phyloP scores from a whole-genome alignment of 2,888 invertebrate species.

The Neoitamus cyanurus region DNA sequence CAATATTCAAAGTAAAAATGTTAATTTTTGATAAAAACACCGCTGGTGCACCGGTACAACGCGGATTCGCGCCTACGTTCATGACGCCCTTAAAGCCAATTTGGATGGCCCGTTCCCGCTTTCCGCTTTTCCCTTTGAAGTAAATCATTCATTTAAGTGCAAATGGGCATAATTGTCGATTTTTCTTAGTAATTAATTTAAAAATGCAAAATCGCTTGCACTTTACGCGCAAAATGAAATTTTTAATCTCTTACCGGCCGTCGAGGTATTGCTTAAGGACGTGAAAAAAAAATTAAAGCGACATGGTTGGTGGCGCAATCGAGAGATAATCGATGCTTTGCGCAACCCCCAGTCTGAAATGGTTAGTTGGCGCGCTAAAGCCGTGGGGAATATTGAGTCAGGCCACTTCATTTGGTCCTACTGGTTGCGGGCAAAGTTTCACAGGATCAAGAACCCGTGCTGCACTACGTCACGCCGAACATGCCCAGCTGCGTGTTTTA shows the following conservation, averaged over 20 bases:
- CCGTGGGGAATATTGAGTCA: neutral
- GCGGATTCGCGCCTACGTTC: neutral
- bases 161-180: neutral
- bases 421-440: neutral
- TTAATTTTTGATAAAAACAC: neutral
- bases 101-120: neutral
- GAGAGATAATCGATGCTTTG: neutral
- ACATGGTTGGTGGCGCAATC: neutral
- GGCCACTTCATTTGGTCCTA: neutral
- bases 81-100: neutral
- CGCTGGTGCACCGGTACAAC: too few relatives aligned
- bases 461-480: neutral
- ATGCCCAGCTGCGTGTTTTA: slow-evolving; percentile 20
- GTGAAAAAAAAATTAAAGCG: neutral
- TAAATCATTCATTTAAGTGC: neutral
- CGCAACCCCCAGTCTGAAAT: neutral
- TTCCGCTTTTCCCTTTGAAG: neutral
- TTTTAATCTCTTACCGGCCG: neutral
- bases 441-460: neutral
- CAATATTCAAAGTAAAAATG: neutral
- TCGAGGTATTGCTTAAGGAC: neutral
- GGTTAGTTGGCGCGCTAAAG: neutral
- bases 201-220: neutral
- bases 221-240: neutral
- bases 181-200: neutral